Base-by-base conservation (phyloP, 2,113 vertebrate genomes). In the Prionailurus viverrinus region DNA sequence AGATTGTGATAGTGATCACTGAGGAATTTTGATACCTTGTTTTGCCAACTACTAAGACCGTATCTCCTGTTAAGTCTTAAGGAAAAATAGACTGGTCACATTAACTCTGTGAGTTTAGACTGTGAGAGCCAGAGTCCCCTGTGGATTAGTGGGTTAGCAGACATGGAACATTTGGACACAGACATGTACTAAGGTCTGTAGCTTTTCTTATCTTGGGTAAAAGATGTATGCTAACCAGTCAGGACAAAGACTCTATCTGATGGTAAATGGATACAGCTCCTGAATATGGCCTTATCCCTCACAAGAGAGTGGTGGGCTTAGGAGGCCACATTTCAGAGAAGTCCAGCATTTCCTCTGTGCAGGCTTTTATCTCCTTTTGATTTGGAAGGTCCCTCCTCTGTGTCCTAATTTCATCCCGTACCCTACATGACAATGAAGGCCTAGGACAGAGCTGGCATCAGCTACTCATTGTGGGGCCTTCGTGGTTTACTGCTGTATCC, bases 61-160 rank as follows among this genome's bases (percentile, higher is more conserved):
- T 8, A 66, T 31, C 6, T 15, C 55, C 45, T 41, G 21, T 79
- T 66, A 41, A 18, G 33, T 61, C 39, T 82, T 81, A 51, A 94
- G 87, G 66, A 95, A 48, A 82, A 91, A 55, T 0, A 53, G 41
- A 27, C 29, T 4, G 7, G 36, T 58, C 48, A 95, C n/a, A 18
- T 66, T 19, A 66, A 65, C 29, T 79, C 27, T 39, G 55, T 31
- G 58, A 58, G 16, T 79, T 93, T 68, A 86, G 78, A 15, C 65
- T 45, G 1, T 80, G 73, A 48, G 39, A 71, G 58, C 14, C n/a
- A 8, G 25, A 36, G 45, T 68, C 0, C 5, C 10, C 55, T 89
- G 48, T 78, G 63, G 58, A 48, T 85, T 69, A 85, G 63, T 95
- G 39, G 31, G 13, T 79, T 85, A 73, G 84, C 39, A 95, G 89